Conservation (phyloP, 1,140 invertebrate genomes). For the Hycleus cichorii region DNA sequence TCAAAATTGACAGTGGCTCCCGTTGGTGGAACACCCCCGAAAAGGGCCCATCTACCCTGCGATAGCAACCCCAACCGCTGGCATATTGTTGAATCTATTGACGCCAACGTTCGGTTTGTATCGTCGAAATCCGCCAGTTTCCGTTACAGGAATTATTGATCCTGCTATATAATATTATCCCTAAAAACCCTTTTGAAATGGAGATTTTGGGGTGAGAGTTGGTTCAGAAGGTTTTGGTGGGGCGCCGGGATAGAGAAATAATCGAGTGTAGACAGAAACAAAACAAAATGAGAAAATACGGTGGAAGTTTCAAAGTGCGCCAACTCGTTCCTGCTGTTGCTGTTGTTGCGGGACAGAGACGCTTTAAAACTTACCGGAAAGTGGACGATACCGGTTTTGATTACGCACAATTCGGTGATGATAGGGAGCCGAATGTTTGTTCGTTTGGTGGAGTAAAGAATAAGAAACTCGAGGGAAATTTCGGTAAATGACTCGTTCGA, state of each 20-base stretch:
- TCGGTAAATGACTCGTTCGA: too few species aligned
- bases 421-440: too few species aligned
- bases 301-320: slow-evolving; percentile 12
- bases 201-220: slow-evolving; percentile 25
- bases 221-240: slow-evolving; percentile 12
- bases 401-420: too few species aligned
- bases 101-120: slow-evolving; percentile 14
- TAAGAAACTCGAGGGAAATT: too few species aligned
- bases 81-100: slow-evolving; percentile 20
- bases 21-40: slow-evolving; percentile 1
- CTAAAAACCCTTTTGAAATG: slow-evolving; percentile 30
- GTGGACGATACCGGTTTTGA: too few species aligned
- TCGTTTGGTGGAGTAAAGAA: too few species aligned
- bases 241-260: slow-evolving; percentile 16
- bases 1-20: too few species aligned
- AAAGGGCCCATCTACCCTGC: too few species aligned
- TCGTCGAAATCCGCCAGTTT: slow-evolving; percentile 15
- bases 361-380: too few species aligned
- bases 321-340: background rate
- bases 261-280: slow-evolving; percentile 31
- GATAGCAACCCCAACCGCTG: background rate
- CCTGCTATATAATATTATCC: slow-evolving; percentile 24
- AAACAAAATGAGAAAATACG: slow-evolving; percentile 28
- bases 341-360: background rate
- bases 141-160: slow-evolving; percentile 20